Evolutionary conservation across 2,888 invertebrate genomes (phyloP), one percentile per base, ranked within the genome.

Genomic region (Priocnemis perturbator): DNA sequence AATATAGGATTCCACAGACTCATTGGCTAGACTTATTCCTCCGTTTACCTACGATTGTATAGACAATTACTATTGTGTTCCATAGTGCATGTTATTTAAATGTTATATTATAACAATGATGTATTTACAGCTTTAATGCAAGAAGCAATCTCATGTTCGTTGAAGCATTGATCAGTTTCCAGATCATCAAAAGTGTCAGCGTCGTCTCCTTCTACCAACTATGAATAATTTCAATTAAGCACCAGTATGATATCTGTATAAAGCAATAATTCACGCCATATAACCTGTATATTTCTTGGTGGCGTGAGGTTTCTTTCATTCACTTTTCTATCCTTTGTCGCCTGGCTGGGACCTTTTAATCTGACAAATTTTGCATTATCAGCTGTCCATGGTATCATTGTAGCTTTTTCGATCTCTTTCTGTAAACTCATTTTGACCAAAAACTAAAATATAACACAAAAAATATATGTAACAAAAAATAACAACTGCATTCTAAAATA

Each of bases 1-100:
- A 60, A 60, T 71, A 7, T 21, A 15, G 7, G 55, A 9, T 55
- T 75, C 71, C 15, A 69, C 9, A 11, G 30, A 5, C 44, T 68
- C 52, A 48, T 79, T 79, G 0, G 75, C 68, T 19, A 71, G 71
- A 15, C 59, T 56, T 4, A 71, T 3, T 1, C 77, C 80, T 23
- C 67, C 66, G 64, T 69, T 57, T 19, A 64, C 69, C 79, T 79
- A 21, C 17, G 26, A 47, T n/a, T 64, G 5, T 15, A 21, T 17
- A 48, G 1, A 55, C 52, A 15, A 47, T 50, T 44, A 26, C 3
- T 2, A 47, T 3, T 15, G 19, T 19, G 23, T 9, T 2, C n/a
- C 26, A 26, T 26, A 30, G 0, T 20, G 44, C 3, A 30, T 11
- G 14, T 11, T 7, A 50, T 2, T n/a, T 14, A 11, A 14, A 5